Percentiles rank a stretch among this genome's conserved stretches.
These are phyloP conservation scores for Anthoscopus minutus DNA, from an alignment of 2,113 vertebrate species.

Conservation along the genomic window DNA sequence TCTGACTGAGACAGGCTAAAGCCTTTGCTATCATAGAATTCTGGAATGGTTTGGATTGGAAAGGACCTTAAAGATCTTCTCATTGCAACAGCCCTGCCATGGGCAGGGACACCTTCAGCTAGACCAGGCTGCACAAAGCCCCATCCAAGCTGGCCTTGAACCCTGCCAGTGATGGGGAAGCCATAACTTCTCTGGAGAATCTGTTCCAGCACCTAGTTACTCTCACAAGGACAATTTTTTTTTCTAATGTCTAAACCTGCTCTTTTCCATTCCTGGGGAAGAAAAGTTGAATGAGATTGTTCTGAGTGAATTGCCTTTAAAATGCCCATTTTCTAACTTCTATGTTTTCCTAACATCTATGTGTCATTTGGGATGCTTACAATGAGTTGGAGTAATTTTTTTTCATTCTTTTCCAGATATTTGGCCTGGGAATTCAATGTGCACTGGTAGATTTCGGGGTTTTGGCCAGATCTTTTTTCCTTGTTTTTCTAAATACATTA, in stretches of 20 bases:
- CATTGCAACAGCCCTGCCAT: not conserved
- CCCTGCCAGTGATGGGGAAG: not conserved
- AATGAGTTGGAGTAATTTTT: not conserved
- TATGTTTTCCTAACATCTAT: not conserved
- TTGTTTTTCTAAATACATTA: not conserved
- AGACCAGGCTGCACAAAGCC: rapidly evolving
- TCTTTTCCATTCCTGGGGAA: not conserved
- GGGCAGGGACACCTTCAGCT: not conserved
- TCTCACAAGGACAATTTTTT: too few relatives aligned
- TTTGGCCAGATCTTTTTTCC: not conserved
- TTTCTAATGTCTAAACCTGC: not conserved
- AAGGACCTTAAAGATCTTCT: not conserved
- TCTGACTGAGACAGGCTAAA: not conserved
- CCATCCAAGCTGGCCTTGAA: not conserved
- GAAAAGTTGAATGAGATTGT: not conserved
- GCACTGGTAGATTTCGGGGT: not conserved
- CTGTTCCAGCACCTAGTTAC: rapidly evolving
- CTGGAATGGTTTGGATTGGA: not conserved
- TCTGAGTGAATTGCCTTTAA: not conserved
- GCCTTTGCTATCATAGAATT: not conserved
- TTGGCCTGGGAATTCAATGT: not conserved
- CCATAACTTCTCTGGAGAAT: not conserved
- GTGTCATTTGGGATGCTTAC: not conserved
- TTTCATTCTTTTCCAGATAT: not conserved
- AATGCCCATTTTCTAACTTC: not conserved